These are phyloP conservation scores for Matsumurasca onukii DNA, from an alignment of 1,140 invertebrate genomes.

Conservation along the genomic window DNA sequence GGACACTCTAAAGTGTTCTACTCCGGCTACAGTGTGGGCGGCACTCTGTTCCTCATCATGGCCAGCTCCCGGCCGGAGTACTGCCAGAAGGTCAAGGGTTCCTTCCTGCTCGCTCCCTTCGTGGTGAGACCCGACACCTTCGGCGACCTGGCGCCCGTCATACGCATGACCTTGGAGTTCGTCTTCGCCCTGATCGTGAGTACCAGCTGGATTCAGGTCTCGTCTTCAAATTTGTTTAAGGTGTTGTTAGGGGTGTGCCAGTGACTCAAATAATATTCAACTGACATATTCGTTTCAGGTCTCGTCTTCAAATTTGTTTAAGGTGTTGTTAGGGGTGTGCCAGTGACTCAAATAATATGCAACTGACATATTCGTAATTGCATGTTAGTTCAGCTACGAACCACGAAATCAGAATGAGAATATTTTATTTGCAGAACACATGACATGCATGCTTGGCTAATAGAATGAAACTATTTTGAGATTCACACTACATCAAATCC, in stretches of 20 bases:
- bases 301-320: neutral
- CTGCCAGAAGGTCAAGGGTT: slow-evolving; percentile 59
- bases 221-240: neutral
- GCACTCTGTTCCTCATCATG: slow-evolving; percentile 52
- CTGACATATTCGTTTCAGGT: neutral
- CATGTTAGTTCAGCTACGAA: too few species aligned
- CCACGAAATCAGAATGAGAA: too few species aligned
- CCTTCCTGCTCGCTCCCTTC: slow-evolving; percentile 72
- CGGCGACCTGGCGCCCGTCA: neutral
- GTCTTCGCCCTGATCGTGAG: slow-evolving; percentile 10
- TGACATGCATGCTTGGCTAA: too few species aligned
- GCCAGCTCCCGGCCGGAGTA: slow-evolving; percentile 54
- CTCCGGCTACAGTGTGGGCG: slow-evolving; percentile 62
- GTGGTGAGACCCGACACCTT: slow-evolving; percentile 49
- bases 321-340: neutral
- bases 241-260: neutral
- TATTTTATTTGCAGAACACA: too few species aligned
- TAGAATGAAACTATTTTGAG: too few species aligned
- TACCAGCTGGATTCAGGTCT: neutral
- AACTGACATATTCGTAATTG: neutral
- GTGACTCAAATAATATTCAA: neutral
- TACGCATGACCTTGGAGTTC: slow-evolving; percentile 2
- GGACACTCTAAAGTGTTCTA: slow-evolving; percentile 53
- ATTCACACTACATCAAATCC: too few species aligned
- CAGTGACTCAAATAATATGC: neutral